phyloP scores from a whole-genome alignment of 2,797 vertebrate genomes.

The Halcyon chelicuti region DNA sequence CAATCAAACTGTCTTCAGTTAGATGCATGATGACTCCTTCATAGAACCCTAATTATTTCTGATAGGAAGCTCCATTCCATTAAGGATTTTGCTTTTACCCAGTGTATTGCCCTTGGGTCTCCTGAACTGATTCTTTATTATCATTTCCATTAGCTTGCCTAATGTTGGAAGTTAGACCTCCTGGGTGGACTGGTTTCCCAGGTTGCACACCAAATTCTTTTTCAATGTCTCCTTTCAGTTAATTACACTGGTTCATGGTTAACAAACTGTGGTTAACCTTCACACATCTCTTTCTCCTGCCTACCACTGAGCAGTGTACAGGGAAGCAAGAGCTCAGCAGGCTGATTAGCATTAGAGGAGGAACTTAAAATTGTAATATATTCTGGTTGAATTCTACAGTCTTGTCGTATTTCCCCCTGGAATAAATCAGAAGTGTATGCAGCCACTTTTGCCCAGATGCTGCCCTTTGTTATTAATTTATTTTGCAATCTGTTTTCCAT shows the following conservation, averaged over 20 bases:
- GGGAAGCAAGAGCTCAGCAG: background rate
- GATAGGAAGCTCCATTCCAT: background rate
- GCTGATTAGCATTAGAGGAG: background rate
- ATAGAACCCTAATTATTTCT: background rate
- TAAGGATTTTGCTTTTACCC: background rate
- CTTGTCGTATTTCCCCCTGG: conserved; percentile 9
- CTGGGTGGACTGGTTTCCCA: background rate
- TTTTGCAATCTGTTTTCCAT: conserved; percentile 46
- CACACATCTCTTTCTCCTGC: background rate
- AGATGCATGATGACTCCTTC: background rate
- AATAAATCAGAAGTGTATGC: conserved; percentile 23
- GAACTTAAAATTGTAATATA: background rate
- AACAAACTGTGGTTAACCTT: background rate
- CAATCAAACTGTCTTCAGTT: background rate
- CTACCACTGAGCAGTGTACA: background rate
- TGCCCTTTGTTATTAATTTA: conserved; percentile 52
- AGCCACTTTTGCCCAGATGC: conserved; percentile 22
- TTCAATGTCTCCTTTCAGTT: background rate
- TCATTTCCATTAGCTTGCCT: background rate
- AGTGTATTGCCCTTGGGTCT: background rate
- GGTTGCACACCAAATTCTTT: background rate
- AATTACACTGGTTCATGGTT: background rate
- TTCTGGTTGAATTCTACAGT: background rate
- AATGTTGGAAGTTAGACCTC: background rate
- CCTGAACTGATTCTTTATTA: background rate